Conservation (phyloP, 2,797 vertebrate genomes). For the Sebastes elongatus region DNA sequence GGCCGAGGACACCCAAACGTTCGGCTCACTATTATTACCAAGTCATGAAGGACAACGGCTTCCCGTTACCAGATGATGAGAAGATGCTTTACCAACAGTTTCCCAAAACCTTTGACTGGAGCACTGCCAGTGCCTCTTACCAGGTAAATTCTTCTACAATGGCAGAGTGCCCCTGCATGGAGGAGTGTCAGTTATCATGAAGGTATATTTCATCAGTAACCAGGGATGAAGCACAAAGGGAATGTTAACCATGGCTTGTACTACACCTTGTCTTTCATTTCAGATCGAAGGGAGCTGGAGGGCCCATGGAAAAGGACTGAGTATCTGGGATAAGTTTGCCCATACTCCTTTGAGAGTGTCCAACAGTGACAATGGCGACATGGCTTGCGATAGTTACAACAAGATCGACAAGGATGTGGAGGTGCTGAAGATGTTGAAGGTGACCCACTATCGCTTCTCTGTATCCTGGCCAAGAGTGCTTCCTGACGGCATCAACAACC, state of each 20-base stretch:
- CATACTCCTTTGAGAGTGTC: constrained; percentile 84
- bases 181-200: not conserved
- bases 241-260: not conserved
- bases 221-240: not conserved
- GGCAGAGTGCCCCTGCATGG: not conserved
- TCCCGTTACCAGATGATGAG: constrained; percentile 78
- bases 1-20: constrained; percentile 84
- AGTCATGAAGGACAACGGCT: constrained; percentile 84
- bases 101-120: constrained; percentile 8
- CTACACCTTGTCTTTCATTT: not conserved
- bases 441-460: constrained; percentile 91
- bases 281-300: constrained; percentile 87
- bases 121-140: not conserved
- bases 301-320: constrained; percentile 89
- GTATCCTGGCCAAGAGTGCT: constrained; percentile 89
- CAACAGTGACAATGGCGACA: constrained; percentile 83
- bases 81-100: constrained; percentile 84
- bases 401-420: constrained; percentile 85
- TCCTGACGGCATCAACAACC: constrained; percentile 85
- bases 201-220: not conserved
- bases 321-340: constrained; percentile 90
- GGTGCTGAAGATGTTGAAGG: constrained; percentile 82
- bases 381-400: constrained; percentile 90
- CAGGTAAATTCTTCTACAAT: not conserved
- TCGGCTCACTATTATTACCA: constrained; percentile 86